Evolutionary conservation across 2,797 vertebrate genomes (phyloP).

Genomic region (Smutsia gigantea): DNA sequence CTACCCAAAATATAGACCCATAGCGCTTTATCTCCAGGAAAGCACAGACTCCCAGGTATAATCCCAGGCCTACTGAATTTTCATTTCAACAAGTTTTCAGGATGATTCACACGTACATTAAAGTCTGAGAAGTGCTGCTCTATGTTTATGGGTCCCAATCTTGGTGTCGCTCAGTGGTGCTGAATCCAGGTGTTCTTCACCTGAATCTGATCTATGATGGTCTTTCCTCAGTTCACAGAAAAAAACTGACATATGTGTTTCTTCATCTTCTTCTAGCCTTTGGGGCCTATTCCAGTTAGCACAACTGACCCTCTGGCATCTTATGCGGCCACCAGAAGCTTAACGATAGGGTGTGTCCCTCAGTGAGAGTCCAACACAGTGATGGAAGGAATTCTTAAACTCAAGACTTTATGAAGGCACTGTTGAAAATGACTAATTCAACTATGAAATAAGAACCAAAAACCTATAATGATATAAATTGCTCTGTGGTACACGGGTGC

Average conservation of each 20-base stretch:
- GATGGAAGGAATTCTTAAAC: not conserved
- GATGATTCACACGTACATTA: not conserved
- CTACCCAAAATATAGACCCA: not conserved
- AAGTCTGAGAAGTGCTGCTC: not conserved
- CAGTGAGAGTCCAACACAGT: not conserved
- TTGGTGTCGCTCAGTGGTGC: not conserved
- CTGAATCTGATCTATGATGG: not conserved
- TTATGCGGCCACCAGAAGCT: not conserved
- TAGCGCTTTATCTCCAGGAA: not conserved
- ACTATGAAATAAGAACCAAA: slow-evolving; percentile 7
- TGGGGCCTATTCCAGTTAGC: not conserved
- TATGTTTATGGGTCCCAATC: not conserved
- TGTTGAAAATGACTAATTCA: not conserved
- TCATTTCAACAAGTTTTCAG: not conserved
- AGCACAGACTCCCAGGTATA: not conserved
- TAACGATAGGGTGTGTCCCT: not conserved
- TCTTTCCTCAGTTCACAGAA: not conserved
- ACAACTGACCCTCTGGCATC: not conserved
- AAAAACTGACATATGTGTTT: not conserved
- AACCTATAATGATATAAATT: not conserved
- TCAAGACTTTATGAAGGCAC: not conserved
- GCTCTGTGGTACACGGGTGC: not conserved
- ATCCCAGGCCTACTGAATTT: not conserved
- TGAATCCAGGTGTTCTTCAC: not conserved
- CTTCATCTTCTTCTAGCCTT: not conserved